phyloP scores from a whole-genome alignment of 2,797 vertebrate species.

The Peromyscus attwateri region DNA sequence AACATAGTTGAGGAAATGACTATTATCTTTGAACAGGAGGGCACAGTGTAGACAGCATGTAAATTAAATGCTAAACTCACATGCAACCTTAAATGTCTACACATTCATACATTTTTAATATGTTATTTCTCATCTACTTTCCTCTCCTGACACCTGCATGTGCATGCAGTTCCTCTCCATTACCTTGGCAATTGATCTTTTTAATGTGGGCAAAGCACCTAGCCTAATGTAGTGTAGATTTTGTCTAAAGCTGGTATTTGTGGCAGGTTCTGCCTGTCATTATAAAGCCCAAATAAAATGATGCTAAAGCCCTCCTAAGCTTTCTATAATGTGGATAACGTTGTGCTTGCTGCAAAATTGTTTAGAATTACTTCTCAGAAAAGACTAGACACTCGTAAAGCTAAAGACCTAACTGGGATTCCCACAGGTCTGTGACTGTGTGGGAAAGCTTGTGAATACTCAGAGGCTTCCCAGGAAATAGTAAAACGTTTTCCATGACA shows the following conservation, averaged over 20 bases:
- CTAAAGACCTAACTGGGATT: conserved; percentile 76
- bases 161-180: conserved; percentile 28
- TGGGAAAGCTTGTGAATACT: conserved; percentile 57
- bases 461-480: conserved; percentile 66
- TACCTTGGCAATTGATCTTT: conserved; percentile 63
- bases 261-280: conserved; percentile 29
- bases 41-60: background rate
- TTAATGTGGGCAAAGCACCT: conserved; percentile 47
- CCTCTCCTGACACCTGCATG: background rate
- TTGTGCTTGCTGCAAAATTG: conserved; percentile 61
- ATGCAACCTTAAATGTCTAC: conserved; percentile 14
- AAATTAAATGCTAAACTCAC: conserved; percentile 58
- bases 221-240: conserved; percentile 37
- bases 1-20: background rate
- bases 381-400: conserved; percentile 70
- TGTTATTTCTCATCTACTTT: conserved; percentile 59
- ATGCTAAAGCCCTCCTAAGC: conserved; percentile 65
- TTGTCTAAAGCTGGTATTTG: conserved; percentile 53
- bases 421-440: conserved; percentile 66
- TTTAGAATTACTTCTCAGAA: conserved; percentile 62
- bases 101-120: conserved; percentile 27
- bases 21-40: conserved; percentile 14
- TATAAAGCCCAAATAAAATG: conserved; percentile 69
- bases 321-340: conserved; percentile 67
- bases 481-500: conserved; percentile 68